Base-by-base conservation (phyloP, 2,113 vertebrate genomes). In the Cariama cristata region DNA sequence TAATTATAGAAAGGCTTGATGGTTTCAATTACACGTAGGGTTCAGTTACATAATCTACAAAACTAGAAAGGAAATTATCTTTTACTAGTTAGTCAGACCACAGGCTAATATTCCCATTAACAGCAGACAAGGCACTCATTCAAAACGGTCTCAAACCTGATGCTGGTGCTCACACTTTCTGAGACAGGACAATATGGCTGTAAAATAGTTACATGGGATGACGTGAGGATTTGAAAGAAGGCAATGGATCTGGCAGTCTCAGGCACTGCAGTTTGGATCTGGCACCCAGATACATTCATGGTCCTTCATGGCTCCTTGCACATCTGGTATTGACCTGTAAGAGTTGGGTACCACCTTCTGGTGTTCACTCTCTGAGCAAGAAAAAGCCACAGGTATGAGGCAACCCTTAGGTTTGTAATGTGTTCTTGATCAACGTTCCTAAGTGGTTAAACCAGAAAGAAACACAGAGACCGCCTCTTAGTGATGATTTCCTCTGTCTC, bases 351-450 rank as follows among this genome's bases (percentile, higher is more conserved):
- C 14, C 2, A 0, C 23, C 8, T 81, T 14, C 10, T 27, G 15
- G 4, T 10, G 53, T 38, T 74, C 2, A 1, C 11, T 32, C 28
- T 53, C 18, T 0, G 0, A 66, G 28, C 13, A 75, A 84, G 21
- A 64, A n/a, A 47, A n/a, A 32, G 49, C 15, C 33, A 82, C 9
- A 35, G 30, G 4, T 64, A 12, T 17, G n/a, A 92, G 19, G 4
- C 40, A 64, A 3, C 1, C 3, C 4, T 5, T 18, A 9, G 0
- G 0, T 68, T 60, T 10, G 1, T 30, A 45, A 49, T 12, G 8
- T 42, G 20, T 16, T 50, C 12, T 71, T 74, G 32, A 8, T 45
- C 45, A 53, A 6, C n/a, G 17, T 45, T 77, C 83, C 63, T 58
- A 47, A 13, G 22, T 38, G 9, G 5, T 53, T 84, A 80, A 69